Conservation (phyloP, 37 sponge, comb jelly and placozoan genomes). For the Crambe crambe region DNA sequence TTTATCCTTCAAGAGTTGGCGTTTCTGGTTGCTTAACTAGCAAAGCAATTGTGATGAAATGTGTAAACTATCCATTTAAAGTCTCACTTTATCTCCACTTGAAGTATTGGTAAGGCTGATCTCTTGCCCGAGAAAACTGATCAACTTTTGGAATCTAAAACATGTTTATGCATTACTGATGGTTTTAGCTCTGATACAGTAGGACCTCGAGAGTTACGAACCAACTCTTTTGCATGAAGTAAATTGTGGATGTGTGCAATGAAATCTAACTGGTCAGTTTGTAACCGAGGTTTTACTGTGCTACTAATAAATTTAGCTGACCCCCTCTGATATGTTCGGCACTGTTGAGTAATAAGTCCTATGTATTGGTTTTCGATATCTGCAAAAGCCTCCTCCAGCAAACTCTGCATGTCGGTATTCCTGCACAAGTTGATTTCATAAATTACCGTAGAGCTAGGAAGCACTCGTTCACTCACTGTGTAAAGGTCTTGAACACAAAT, state of each 20-base stretch:
- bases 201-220: too few species aligned
- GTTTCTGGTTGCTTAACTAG: constrained; percentile 59
- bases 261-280: too few species aligned
- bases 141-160: constrained; percentile 48
- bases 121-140: constrained; percentile 33
- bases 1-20: constrained; percentile 83
- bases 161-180: background rate
- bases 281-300: too few species aligned
- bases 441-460: background rate
- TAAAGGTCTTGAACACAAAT: constrained; percentile 79
- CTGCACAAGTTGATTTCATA: constrained; percentile 28
- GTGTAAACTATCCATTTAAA: too few species aligned
- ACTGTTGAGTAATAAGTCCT: constrained; percentile 48
- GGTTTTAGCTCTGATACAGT: background rate
- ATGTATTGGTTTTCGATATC: constrained; percentile 77
- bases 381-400: constrained; percentile 65
- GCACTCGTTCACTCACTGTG: constrained; percentile 38
- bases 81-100: constrained; percentile 29
- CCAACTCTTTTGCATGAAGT: too few species aligned
- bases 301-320: too few species aligned
- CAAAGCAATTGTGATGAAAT: background rate
- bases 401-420: constrained; percentile 51
- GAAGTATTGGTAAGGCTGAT: background rate
- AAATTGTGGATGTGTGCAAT: too few species aligned
- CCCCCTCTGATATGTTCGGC: constrained; percentile 74